A percentile compares a stretch with the other conserved stretches of the same genome.
Conservation (phyloP, 2,888 invertebrate species). For the Limnephilus rhombicus region DNA sequence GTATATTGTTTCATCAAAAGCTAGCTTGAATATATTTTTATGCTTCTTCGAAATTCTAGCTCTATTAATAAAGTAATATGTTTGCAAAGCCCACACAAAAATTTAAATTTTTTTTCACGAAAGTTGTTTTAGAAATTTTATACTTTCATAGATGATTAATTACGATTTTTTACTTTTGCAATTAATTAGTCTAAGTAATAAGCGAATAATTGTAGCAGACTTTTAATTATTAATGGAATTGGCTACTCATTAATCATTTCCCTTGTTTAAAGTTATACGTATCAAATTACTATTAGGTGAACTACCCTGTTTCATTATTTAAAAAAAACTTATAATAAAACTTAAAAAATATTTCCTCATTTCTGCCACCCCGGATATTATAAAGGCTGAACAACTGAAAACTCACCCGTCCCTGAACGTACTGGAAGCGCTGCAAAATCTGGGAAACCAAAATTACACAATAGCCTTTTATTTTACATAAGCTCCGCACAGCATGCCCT, state of each 20-base stretch:
- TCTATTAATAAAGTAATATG: background rate
- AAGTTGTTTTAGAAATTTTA: background rate
- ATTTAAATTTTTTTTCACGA: background rate
- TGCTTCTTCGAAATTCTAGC: background rate
- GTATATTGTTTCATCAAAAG: no score
- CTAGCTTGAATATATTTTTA: background rate
- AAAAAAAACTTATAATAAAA: no score
- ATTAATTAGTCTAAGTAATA: background rate
- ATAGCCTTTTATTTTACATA: no score
- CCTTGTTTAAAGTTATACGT: background rate
- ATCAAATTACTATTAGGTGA: background rate
- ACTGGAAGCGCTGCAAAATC: no score
- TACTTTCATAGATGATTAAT: background rate
- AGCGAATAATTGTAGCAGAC: background rate
- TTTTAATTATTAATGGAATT: background rate
- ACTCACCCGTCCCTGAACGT: no score
- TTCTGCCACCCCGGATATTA: no score
- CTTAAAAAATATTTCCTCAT: no score
- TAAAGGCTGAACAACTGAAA: no score
- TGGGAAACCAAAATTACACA: no score
- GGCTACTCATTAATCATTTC: background rate
- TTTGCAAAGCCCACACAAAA: background rate
- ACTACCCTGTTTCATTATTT: background rate
- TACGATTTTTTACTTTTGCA: background rate
- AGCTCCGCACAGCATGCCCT: no score